Base-by-base conservation (phyloP, 2,113 vertebrate species). In the Scartelaos histophorus region DNA sequence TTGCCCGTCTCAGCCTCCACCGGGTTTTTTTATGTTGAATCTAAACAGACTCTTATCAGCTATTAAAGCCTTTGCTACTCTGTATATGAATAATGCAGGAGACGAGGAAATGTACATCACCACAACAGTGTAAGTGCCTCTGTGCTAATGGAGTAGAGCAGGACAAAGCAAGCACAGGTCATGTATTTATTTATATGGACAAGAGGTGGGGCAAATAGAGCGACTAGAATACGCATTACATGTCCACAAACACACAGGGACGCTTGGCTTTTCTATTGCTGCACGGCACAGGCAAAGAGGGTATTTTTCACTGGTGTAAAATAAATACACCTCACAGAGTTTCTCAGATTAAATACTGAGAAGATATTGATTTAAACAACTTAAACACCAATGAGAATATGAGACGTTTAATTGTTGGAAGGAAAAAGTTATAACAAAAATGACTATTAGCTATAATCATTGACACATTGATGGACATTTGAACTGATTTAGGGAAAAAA, bases 1-100 rank as follows among this genome's bases (percentile, higher is more conserved):
- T 58, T 58, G 22, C 56, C 24, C 15, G 56, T 58, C 56, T 58
- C 56, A 25, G 56, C 56, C 56, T 58, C 56, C 56, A 25, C 22
- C 7, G 21, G 7, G 22, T 16, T 58, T 58, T n/a, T 58, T 22
- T 58, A 13, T 10, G 22, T 25, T 15, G 56, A 13, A 24, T 25
- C 56, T 58, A 25, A 58, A 58, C 12, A 24, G 22, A 16, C 22
- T 15, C 56, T 25, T 58, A 58, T 58, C 56, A 58, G 56, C 56
- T 58, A 58, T 58, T 58, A 58, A 58, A 58, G 22, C 56, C 54
- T 24, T 15, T 58, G 56, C 12, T 15, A 15, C 51, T 19, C 19
- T 54, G 22, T 25, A 13, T 15, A 25, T 58, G 56, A 58, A 58
- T 58, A 58, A 58, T 58, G 56, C 56, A 58, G 2, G 4, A 22